Base-by-base conservation (phyloP, 2,888 invertebrate species). In the Melanargia galathea region DNA sequence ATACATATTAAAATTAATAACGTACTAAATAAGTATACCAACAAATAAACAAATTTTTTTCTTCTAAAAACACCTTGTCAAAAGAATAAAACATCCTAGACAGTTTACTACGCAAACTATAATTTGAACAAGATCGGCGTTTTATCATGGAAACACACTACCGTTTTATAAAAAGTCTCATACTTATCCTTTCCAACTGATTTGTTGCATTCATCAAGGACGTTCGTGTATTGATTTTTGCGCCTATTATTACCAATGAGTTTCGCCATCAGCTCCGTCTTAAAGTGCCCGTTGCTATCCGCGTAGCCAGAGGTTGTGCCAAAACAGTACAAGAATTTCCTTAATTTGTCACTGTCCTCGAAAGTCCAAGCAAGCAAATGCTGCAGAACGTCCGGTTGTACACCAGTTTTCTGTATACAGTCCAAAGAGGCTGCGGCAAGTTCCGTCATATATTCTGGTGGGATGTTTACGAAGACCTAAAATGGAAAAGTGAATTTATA, bases 261-360 rank as follows among this genome's bases (percentile, higher is more conserved):
- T 0, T 71, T 65, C 40, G 75, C 70, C 16, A 80, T 68, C 16
- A 77, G 78, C 0, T 83, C 82, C 2, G 77, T 78, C 4, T 83
- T 78, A 24, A 86, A 67, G 49, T 77, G 74, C 3, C 84, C 86
- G 18, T 74, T 69, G 2, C 65, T 54, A n/a, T 74, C 69, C 2
- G 69, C 64, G 6, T 76, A 73, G 16, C 79, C 78, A n/a, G 81
- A 63, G 54, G 78, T 79, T 58, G 75, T 75, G 64, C 81, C 76
- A 60, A 83, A 72, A 68, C 90, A 90, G 40, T 80, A 75, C 2
- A 82, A 61, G 43, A 81, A 83, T n/a, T 82, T 78, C 68, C 80
- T 82, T 2, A 84, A 70, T 7, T 71, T 70, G 13, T 80, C 73
- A 43, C 79, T 80, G 7, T 85, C 79, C 66, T 73, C 68, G 43